Base-by-base conservation (phyloP, 30 jellyfish, hydroid and myxozoan genomes). In the Mastigias papua region DNA sequence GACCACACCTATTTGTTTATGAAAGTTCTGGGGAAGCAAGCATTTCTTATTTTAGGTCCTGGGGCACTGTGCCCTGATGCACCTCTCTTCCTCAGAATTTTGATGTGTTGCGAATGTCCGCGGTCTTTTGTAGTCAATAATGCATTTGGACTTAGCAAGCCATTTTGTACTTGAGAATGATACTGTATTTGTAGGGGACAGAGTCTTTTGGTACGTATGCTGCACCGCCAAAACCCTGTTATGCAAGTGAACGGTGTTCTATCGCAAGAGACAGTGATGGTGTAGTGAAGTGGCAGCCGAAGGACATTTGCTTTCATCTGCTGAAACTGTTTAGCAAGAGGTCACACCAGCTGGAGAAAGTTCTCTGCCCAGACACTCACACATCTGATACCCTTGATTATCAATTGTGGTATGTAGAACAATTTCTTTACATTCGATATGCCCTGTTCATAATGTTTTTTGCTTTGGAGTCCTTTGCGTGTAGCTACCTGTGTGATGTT, bases 241-340 rank as follows among this genome's bases (percentile, higher is more conserved):
- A 93, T 80, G 84, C 78, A 1, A 15, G 37, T 28, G 85, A 76
- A 9, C 34, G 33, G 27, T 30, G 62, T 17, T 28, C 60, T 33
- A n/a, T 32, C 46, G 87, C 27, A 19, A 90, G 58, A 19, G 96
- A 64, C 2, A 6, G 75, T 27, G 76, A 32, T 2, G 48, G 13
- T 31, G 88, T 51, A 22, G 0, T 78, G 1, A 8, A 35, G 25
- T 32, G 72, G 26, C 58, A 83, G 20, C 82, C 96, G 21, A 93
- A 88, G 34, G 98, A 93, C 77, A 33, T 93, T 62, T 83, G 98
- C 69, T 93, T 81, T 78, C 97, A 86, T 34, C 75, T 93, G 9
- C 68, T 93, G 5, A 73, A 69, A 49, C 76, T 93, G 73, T 93
- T 69, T 78, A 89, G 98, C 93, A 82, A 93, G 31, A 91, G 94